A percentile compares a stretch with the other conserved stretches of the same genome.
phyloP scores from a whole-genome alignment of 2,888 invertebrate genomes.

The Argyra leucocephala region DNA sequence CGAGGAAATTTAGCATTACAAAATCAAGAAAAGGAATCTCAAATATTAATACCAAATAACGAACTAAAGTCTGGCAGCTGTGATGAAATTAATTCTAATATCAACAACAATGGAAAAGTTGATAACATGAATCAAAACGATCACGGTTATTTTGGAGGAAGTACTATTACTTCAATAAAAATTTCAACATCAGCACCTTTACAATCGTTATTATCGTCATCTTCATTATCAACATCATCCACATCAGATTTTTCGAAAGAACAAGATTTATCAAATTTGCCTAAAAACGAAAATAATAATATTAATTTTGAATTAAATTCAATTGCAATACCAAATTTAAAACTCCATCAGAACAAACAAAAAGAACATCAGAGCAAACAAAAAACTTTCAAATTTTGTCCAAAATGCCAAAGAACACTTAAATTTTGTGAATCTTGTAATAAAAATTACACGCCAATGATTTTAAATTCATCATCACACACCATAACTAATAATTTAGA shows the following conservation, averaged over 20 bases:
- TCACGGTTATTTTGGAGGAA: too few relatives aligned
- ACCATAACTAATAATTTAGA: background rate
- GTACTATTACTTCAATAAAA: too few relatives aligned
- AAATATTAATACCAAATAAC: too few relatives aligned
- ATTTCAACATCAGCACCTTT: too few relatives aligned
- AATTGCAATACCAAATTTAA: background rate
- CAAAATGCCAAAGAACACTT: constrained; percentile 34
- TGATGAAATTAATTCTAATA: too few relatives aligned
- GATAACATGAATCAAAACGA: too few relatives aligned
- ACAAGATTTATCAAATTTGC: background rate
- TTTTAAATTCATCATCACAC: background rate
- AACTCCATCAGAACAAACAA: too few relatives aligned
- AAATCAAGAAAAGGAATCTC: too few relatives aligned
- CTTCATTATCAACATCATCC: constrained; percentile 10
- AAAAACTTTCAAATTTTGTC: constrained; percentile 23
- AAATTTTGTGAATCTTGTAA: constrained; percentile 38
- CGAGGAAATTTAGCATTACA: too few relatives aligned
- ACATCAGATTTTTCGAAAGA: constrained; percentile 8
- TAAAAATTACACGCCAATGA: constrained; percentile 28
- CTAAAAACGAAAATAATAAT: background rate
- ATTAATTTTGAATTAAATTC: background rate
- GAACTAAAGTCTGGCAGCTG: too few relatives aligned
- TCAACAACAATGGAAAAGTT: too few relatives aligned
- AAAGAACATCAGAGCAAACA: too few relatives aligned
- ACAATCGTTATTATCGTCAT: background rate